Base-by-base conservation (phyloP, 2,113 vertebrate species). In the Corvus cornix region DNA sequence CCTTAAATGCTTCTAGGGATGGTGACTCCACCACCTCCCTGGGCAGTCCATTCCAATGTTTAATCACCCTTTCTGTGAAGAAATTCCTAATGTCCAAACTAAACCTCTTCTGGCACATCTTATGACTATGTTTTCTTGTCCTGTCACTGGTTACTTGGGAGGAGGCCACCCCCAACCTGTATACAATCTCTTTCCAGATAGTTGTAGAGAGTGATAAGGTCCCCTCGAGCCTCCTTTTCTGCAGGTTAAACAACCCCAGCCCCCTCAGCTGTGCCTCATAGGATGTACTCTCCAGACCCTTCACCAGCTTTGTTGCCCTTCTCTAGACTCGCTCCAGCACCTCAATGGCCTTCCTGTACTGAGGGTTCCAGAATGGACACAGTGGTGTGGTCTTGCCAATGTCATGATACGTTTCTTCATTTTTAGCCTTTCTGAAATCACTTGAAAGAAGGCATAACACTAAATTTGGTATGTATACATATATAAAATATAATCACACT, bases 271-370 rank as follows among this genome's bases (percentile, higher is more conserved):
- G 27, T 41, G 33, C 67, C 26, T 73, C 15, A 33, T 0, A 43
- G 31, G 15, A 73, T 35, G 28, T 51, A 7, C 13, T 33, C 33
- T 53, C 23, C 37, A 75, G n/a, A 46, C 11, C 28, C 28, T 52
- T 68, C 39, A 52, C 5, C 28, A 39, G 24, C 20, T 39, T 60
- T 44, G 13, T 26, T 67, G 28, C 13, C 33, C 19, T 53, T 44
- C 46, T n/a, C 53, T 67, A 39, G 39, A n/a, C 24, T 66, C 0
- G 0, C 6, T 75, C 19, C 20, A 75, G 33, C 7, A n/a, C 13
- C 9, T 74, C 19, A 44, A 6, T 33, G 30, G 21, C 10, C 7
- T 43, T 74, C 28, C 39, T 53, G 53, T 46, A 60, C 7, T 52
- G 46, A 18, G 6, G 33, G 22, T 37, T 59, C 23, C 24, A n/a